A percentile compares a stretch with the other conserved stretches of the same genome.
phyloP scores from a whole-genome alignment of 2,113 vertebrate genomes.

The Pteronura brasiliensis region DNA sequence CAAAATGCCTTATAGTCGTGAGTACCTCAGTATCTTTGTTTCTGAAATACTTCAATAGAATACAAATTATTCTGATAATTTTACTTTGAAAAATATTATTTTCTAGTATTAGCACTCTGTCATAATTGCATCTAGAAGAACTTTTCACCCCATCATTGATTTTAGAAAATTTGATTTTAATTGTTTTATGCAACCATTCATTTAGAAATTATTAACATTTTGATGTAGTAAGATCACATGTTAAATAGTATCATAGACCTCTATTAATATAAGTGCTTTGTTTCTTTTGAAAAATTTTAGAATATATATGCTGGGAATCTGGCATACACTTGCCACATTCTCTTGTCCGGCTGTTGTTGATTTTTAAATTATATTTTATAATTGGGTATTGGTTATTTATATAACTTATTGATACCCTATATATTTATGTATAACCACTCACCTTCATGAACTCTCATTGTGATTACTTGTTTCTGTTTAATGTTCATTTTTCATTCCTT shows the following conservation, averaged over 20 bases:
- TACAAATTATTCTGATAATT: neutral
- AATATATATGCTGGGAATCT: neutral
- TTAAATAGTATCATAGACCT: neutral
- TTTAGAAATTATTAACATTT: neutral
- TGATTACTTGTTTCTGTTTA: neutral
- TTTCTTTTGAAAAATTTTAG: neutral
- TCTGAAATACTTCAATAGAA: neutral
- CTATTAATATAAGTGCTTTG: neutral
- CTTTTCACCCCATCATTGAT: neutral
- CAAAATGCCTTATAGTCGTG: neutral
- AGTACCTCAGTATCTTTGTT: neutral
- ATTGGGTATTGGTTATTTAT: neutral
- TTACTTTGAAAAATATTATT: neutral
- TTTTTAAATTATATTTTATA: neutral
- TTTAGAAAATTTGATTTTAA: neutral
- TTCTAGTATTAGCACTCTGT: neutral
- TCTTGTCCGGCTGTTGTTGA: neutral
- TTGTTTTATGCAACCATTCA: neutral
- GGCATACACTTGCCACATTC: neutral
- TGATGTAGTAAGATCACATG: neutral
- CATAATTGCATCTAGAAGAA: neutral
- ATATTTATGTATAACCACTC: neutral
- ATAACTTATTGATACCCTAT: neutral
- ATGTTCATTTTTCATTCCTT: neutral
- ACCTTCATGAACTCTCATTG: neutral